phyloP scores from a whole-genome alignment of 1,140 invertebrate genomes.

The Sitophilus oryzae region DNA sequence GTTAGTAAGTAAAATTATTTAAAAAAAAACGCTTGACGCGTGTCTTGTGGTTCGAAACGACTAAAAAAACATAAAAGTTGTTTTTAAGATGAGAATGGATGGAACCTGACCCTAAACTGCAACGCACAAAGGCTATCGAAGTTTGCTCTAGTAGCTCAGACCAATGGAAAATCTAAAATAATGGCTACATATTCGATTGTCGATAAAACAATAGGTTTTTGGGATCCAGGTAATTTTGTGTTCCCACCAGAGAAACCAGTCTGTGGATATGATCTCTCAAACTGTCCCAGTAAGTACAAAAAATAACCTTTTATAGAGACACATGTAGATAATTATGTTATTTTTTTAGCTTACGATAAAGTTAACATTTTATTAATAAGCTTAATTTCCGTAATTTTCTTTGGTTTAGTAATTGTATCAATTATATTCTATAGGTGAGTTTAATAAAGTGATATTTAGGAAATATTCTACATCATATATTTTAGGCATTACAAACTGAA shows the following conservation, averaged over 20 bases:
- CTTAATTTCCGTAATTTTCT: constrained; percentile 25
- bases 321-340: no score
- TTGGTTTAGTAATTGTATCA: constrained; percentile 26
- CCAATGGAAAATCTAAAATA: constrained; percentile 28
- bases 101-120: constrained; percentile 31
- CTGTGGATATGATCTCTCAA: constrained; percentile 88
- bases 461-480: constrained; percentile 6
- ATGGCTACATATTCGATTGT: constrained; percentile 33
- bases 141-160: constrained; percentile 35
- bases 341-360: constrained; percentile 26
- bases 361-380: constrained; percentile 27
- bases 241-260: constrained; percentile 78
- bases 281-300: constrained; percentile 68
- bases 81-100: neutral
- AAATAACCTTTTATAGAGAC: constrained; percentile 43
- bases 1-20: constrained; percentile 48
- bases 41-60: no score
- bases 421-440: constrained; percentile 30
- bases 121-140: constrained; percentile 35
- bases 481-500: constrained; percentile 86
- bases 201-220: constrained; percentile 26
- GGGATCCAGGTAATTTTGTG: constrained; percentile 51
- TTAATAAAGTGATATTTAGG: neutral
- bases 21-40: no score
- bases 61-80: constrained; percentile 1